Conservation (phyloP, 2,888 invertebrate genomes). For the Andrena praecox region DNA sequence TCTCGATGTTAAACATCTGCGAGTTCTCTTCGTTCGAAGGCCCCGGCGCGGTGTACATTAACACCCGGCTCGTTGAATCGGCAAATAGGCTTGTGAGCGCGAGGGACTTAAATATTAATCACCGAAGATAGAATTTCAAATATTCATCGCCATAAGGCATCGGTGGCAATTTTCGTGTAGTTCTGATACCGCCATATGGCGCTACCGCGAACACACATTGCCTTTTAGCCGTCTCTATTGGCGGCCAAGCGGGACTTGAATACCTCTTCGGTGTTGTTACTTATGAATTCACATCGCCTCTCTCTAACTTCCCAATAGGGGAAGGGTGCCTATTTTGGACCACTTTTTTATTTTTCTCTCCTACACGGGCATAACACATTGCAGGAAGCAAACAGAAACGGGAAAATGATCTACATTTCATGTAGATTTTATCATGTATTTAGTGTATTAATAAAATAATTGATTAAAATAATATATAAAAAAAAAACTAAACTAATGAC, state of each 20-base stretch:
- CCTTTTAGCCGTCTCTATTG: not conserved
- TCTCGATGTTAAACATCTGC: not conserved
- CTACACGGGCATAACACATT: too few relatives aligned
- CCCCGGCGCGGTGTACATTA: not conserved
- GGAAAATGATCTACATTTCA: too few relatives aligned
- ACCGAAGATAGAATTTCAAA: not conserved
- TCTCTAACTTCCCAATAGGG: not conserved
- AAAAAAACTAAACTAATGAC: too few relatives aligned
- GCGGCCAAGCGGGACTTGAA: not conserved
- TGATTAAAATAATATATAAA: too few relatives aligned
- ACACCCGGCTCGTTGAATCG: not conserved
- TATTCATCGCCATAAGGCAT: not conserved
- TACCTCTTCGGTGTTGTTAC: not conserved
- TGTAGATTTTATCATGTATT: too few relatives aligned
- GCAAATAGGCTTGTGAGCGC: not conserved
- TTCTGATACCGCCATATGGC: slow-evolving; percentile 5
- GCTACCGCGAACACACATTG: not conserved
- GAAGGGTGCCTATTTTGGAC: too few relatives aligned
- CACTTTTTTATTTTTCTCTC: too few relatives aligned
- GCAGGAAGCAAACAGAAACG: too few relatives aligned
- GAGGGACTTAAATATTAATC: not conserved
- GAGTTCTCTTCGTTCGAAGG: not conserved
- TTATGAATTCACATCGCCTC: not conserved
- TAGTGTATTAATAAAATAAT: too few relatives aligned
- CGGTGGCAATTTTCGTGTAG: not conserved